Percentiles rank a stretch among this genome's conserved stretches.
Evolutionary conservation across 1,140 invertebrate species (phyloP).

Genomic region (Zaprionus vittiger): DNA sequence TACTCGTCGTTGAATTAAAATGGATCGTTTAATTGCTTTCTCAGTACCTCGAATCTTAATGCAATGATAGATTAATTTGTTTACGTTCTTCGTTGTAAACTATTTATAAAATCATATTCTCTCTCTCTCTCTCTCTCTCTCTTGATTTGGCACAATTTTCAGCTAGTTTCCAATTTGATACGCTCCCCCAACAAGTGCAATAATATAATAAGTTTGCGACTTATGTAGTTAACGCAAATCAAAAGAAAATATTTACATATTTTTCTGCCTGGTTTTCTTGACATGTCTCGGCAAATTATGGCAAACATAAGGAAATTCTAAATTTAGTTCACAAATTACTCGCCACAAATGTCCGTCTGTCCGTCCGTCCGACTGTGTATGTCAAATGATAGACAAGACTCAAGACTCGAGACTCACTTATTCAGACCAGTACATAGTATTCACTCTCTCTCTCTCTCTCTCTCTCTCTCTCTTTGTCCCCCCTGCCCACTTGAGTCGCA

Average conservation of each 20-base stretch:
- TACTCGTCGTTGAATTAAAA: constrained; percentile 63
- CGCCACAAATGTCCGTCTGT: constrained; percentile 18
- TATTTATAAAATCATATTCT: constrained; percentile 47
- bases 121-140: constrained; percentile 23
- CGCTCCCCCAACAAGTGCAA: background rate
- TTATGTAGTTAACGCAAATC: constrained; percentile 10
- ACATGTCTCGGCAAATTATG: constrained; percentile 41
- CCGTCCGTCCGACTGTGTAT: constrained; percentile 8
- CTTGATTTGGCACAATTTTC: constrained; percentile 65
- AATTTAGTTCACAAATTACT: constrained; percentile 51
- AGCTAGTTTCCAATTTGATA: constrained; percentile 1
- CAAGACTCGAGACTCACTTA: constrained; percentile 3
- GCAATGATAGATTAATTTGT: constrained; percentile 78
- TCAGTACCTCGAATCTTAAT: constrained; percentile 55
- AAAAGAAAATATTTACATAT: constrained; percentile 34
- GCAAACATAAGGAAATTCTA: constrained; percentile 35
- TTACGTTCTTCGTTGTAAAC: constrained; percentile 68
- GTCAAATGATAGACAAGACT: constrained; percentile 37
- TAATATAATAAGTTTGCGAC: constrained; percentile 2
- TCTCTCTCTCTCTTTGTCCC: background rate
- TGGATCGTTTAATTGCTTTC: constrained; percentile 75
- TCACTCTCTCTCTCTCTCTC: background rate
- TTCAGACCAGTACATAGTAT: background rate
- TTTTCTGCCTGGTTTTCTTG: constrained; percentile 18
- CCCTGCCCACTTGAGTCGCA: constrained; percentile 40